Evolutionary conservation across 2,888 invertebrate genomes (phyloP).

Genomic region (Synanthedon vespiformis): DNA sequence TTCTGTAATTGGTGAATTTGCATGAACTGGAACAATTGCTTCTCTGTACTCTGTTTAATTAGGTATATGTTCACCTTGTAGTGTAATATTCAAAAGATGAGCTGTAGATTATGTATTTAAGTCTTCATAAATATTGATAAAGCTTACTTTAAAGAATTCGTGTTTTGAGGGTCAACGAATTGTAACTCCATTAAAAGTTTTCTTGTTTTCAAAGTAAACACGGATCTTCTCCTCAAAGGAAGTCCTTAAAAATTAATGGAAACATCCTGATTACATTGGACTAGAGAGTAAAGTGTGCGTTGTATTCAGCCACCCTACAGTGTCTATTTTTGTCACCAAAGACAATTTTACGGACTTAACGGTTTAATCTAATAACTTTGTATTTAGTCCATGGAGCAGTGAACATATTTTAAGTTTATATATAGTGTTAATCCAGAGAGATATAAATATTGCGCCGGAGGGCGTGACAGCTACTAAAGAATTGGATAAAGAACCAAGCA

Average conservation of each 20-base stretch:
- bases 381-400: conserved; percentile 19
- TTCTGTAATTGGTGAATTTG: background rate
- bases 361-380: conserved; percentile 27
- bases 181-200: conserved; percentile 66
- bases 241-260: conserved; percentile 66
- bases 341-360: conserved; percentile 34
- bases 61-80: background rate
- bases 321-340: conserved; percentile 37
- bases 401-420: conserved; percentile 24
- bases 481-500: conserved; percentile 36
- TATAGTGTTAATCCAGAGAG: conserved; percentile 29
- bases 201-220: conserved; percentile 59
- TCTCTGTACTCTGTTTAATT: conserved; percentile 1
- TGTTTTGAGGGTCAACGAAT: conserved; percentile 51
- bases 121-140: conserved; percentile 6
- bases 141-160: conserved; percentile 17
- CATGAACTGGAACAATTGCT: background rate
- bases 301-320: conserved; percentile 28
- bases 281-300: conserved; percentile 27
- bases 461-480: conserved; percentile 42
- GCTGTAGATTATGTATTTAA: conserved; percentile 2
- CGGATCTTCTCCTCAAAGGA: conserved; percentile 51
- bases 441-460: conserved; percentile 30
- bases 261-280: conserved; percentile 55
- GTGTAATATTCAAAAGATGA: background rate